Conservation (phyloP, 2,797 vertebrate species). For the Pipistrellus nathusii region DNA sequence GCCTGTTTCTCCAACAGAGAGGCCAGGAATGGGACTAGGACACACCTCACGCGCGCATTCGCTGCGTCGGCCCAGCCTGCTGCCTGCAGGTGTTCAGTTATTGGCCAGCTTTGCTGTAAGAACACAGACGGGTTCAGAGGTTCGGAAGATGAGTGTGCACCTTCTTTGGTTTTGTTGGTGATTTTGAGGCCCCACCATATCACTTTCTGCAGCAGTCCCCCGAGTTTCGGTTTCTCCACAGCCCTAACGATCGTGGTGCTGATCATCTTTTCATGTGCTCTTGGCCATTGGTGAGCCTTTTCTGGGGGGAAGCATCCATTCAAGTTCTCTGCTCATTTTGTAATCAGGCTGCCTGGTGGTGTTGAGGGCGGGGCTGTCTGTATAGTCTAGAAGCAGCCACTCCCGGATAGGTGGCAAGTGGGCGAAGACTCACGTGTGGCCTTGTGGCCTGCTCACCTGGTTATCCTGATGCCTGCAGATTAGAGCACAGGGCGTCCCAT, state of each 20-base stretch:
- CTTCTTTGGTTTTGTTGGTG: not conserved
- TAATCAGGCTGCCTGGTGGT: not conserved
- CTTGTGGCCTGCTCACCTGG: fast-evolving
- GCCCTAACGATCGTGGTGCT: not conserved
- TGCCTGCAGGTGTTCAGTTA: not conserved
- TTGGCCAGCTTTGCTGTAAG: not conserved
- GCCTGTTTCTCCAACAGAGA: not conserved
- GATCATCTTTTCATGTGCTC: not conserved
- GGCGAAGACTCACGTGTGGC: not conserved
- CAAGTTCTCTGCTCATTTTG: not conserved
- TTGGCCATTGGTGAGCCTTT: not conserved
- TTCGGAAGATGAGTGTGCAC: not conserved
- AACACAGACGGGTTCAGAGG: not conserved
- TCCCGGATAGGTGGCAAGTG: fast-evolving
- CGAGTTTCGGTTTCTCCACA: not conserved
- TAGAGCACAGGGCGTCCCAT: not conserved
- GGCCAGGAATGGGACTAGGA: not conserved
- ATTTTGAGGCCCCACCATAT: no score
- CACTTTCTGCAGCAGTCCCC: not conserved
- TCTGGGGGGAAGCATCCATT: not conserved
- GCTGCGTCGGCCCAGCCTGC: not conserved
- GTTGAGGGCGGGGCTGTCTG: not conserved
- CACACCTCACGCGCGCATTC: not conserved
- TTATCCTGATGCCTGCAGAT: not conserved
- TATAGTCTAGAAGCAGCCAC: not conserved